Evolutionary conservation across 2,888 invertebrate genomes (phyloP), one percentile per base, ranked within the genome.

Genomic region (Eilema griseolum): DNA sequence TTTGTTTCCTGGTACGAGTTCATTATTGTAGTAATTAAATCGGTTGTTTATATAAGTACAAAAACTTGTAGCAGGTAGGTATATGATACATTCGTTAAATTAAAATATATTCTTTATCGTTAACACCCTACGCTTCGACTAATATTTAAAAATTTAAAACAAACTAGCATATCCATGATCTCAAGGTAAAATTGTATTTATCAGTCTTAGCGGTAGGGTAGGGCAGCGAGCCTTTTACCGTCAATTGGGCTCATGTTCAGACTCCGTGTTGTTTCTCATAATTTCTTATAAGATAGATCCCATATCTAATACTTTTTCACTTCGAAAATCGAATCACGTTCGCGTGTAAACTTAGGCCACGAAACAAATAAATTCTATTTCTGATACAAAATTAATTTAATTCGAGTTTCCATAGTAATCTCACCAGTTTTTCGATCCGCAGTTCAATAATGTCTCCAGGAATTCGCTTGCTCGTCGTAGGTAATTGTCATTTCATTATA

Each of bases 401-500:
- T 69, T 86, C 88, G 89, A 88, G 82, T 84, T 83, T 77, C 46
- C 56, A 59, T 83, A 78, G 89, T 89, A 75, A 74, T 4, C 66
- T 24, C 31, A 75, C 83, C 81, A 81, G 78, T 79, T 79, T 82
- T 83, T 82, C 80, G 80, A 88, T 87, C 85, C 88, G 85, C 87
- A 89, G 89, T 85, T 83, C 86, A 74, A 77, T 81, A 82, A 77
- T 72, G 79, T 77, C 79, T 81, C 84, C 82, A 83, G 88, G 91
- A 91, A 91, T 92, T 86, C 88, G 72, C 80, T 77, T 81, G 84
- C 83, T 81, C 85, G 85, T 86, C 89, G 89, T 86, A 86, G 78
- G 92, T 94, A 94, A 94, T 94, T 94, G 94, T 93, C 93, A 93
- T 94, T 94, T 94, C 94, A 93, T 95, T 95, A 94, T 89, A 90